These are phyloP conservation scores for Philotrypesis tridentata DNA, from an alignment of 1,140 invertebrate species.

Conservation along the genomic window DNA sequence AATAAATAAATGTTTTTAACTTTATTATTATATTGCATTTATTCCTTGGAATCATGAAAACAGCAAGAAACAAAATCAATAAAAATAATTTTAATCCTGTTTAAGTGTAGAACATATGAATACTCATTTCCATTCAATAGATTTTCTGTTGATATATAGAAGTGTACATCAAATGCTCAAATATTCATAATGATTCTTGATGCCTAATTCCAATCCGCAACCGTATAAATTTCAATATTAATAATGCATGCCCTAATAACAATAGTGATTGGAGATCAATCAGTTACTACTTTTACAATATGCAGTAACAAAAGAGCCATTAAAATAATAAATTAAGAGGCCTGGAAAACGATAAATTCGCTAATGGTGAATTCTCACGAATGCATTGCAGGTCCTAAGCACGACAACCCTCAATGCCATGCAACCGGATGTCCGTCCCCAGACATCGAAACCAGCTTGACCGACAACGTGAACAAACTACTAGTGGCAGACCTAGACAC, in stretches of 20 bases:
- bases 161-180: too few species aligned
- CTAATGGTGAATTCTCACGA: neutral
- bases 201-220: neutral
- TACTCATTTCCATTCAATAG: too few species aligned
- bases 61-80: neutral
- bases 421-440: slow-evolving; percentile 83
- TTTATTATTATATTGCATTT: neutral
- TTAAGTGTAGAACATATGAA: too few species aligned
- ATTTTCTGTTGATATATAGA: too few species aligned
- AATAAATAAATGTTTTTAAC: neutral
- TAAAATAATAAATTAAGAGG: neutral
- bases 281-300: neutral
- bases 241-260: neutral
- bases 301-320: neutral
- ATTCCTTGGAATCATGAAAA: neutral
- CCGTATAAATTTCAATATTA: too few species aligned
- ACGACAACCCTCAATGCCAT: slow-evolving; percentile 91
- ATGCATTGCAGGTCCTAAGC: slow-evolving; percentile 78
- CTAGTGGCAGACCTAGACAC: slow-evolving; percentile 90
- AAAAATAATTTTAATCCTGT: too few species aligned
- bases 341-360: neutral
- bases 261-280: neutral
- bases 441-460: slow-evolving; percentile 79
- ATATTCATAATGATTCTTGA: neutral
- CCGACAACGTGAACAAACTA: slow-evolving; percentile 94